Conservation (phyloP, 2,113 vertebrate genomes). For the Tyto alba region DNA sequence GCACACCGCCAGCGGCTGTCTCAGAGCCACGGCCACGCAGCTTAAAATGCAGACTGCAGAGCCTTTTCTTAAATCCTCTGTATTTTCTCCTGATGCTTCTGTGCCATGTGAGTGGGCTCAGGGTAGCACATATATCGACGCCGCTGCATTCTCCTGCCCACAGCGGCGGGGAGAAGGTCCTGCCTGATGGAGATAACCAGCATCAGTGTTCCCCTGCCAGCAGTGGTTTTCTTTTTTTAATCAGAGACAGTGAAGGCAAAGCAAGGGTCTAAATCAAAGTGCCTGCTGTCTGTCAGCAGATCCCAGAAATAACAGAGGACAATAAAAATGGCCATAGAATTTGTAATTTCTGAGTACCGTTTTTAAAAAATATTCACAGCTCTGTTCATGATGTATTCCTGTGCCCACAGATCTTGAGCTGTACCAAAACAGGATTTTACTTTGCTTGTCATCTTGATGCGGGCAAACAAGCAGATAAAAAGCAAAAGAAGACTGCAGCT, state of each 20-base stretch:
- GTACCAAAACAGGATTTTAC: background rate
- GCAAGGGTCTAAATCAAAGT: background rate
- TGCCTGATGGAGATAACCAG: background rate
- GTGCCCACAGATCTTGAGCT: background rate
- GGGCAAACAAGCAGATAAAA: background rate
- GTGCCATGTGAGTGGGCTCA: background rate
- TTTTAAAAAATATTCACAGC: background rate
- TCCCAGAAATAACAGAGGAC: background rate
- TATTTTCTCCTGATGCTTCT: background rate
- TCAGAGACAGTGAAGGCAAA: background rate
- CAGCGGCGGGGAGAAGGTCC: fast-evolving
- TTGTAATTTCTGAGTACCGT: background rate
- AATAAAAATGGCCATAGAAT: background rate
- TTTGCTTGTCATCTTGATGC: background rate
- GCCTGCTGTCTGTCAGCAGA: background rate
- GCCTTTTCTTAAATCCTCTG: background rate
- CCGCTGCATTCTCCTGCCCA: background rate
- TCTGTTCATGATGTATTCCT: background rate
- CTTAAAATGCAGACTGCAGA: background rate
- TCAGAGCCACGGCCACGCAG: background rate
- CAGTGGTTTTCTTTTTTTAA: background rate
- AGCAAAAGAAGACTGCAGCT: background rate
- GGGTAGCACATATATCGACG: fast-evolving
- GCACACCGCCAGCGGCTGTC: background rate
- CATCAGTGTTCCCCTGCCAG: background rate